Evolutionary conservation across 1,140 invertebrate genomes (phyloP).

Genomic region (Lasioglossum baleicum): DNA sequence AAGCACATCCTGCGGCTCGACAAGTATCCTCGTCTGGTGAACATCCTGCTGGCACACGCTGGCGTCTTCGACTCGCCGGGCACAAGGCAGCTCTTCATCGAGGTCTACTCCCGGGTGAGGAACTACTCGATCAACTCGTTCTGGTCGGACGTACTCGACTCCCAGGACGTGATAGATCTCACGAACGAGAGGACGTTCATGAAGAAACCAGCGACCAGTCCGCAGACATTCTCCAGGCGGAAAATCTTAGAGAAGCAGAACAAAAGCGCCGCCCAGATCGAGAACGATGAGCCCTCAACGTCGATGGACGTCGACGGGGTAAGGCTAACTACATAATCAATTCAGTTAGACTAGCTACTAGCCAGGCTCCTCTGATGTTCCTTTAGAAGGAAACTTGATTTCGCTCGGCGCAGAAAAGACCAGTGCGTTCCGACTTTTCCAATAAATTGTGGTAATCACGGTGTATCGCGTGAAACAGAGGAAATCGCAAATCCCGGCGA

Average conservation of each 20-base stretch:
- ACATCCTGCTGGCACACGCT: conserved; percentile 94
- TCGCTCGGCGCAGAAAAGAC: not conserved
- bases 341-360: not conserved
- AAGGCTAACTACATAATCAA: conserved; percentile 5
- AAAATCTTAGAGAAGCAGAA: conserved; percentile 69
- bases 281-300: conserved; percentile 40
- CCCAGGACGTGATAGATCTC: conserved; percentile 84
- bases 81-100: conserved; percentile 87
- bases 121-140: conserved; percentile 88
- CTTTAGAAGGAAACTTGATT: conserved; percentile 1
- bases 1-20: conserved; percentile 91
- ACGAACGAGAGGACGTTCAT: conserved; percentile 84
- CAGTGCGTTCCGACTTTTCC: not conserved
- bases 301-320: conserved; percentile 68
- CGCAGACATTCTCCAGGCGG: conserved; percentile 72
- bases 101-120: conserved; percentile 86
- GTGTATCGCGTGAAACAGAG: too few species aligned
- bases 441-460: too few species aligned
- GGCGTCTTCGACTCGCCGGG: conserved; percentile 90
- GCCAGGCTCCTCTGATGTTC: not conserved
- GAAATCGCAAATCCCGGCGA: too few species aligned
- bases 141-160: conserved; percentile 86
- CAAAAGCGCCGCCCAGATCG: conserved; percentile 39
- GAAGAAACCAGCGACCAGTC: conserved; percentile 70
- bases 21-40: conserved; percentile 91